Evolutionary conservation across 2,888 invertebrate species (phyloP).

Genomic region (Lymantria monacha): DNA sequence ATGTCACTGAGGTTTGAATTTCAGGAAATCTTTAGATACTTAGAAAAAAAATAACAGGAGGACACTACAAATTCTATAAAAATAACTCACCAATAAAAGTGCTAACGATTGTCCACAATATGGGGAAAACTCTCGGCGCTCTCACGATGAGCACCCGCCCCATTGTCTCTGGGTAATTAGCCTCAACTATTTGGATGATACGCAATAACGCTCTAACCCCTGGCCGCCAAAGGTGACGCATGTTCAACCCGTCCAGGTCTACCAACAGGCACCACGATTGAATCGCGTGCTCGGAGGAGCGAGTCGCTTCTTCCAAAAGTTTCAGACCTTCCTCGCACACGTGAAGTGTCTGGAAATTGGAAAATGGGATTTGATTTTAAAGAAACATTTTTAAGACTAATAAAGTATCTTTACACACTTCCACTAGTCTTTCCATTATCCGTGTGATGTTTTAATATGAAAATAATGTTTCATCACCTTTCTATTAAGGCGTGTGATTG

Average conservation of each 20-base stretch:
- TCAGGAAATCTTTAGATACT: no score
- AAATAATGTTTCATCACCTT: no score
- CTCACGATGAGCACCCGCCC: slow-evolving; percentile 94
- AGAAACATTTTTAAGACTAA: no score
- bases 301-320: slow-evolving; percentile 93
- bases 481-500: no score
- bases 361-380: neutral
- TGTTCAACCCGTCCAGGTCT: slow-evolving; percentile 96
- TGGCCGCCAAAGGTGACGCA: slow-evolving; percentile 97
- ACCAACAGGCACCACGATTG: slow-evolving; percentile 95
- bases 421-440: neutral
- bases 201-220: slow-evolving; percentile 89
- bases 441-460: no score
- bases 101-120: slow-evolving; percentile 96
- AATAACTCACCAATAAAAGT: slow-evolving; percentile 92
- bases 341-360: slow-evolving; percentile 85
- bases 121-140: slow-evolving; percentile 96
- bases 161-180: slow-evolving; percentile 98
- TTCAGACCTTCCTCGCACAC: slow-evolving; percentile 95
- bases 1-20: no score
- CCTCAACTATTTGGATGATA: slow-evolving; percentile 89
- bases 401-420: neutral
- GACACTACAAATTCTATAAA: no score
- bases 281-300: slow-evolving; percentile 89
- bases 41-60: no score